Conservation (phyloP, 2,113 vertebrate genomes). For the Myocastor coypus region DNA sequence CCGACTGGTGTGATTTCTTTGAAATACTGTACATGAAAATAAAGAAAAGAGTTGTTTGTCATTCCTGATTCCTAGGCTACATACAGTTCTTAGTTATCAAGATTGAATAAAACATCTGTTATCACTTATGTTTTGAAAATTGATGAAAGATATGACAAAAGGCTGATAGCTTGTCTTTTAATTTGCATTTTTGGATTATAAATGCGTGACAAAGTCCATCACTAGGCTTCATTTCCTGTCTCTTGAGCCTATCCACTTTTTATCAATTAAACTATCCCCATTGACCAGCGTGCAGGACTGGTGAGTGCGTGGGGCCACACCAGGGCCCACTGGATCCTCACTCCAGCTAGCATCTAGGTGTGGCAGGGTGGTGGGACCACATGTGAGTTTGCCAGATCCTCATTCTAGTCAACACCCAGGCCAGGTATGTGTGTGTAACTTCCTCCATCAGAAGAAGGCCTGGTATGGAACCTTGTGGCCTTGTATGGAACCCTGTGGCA, state of each 20-base stretch:
- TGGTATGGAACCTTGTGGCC: too few relatives aligned
- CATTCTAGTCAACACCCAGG: too few relatives aligned
- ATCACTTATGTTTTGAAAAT: not conserved
- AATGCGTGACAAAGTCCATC: not conserved
- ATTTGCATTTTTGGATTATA: not conserved
- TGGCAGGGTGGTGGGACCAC: too few relatives aligned
- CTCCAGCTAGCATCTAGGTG: too few relatives aligned
- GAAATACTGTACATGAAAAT: slow-evolving; percentile 26
- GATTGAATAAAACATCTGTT: not conserved
- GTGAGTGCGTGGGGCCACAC: too few relatives aligned
- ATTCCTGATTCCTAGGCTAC: not conserved
- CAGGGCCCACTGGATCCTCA: too few relatives aligned
- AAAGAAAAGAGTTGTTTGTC: slow-evolving; percentile 30
- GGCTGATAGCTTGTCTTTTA: not conserved
- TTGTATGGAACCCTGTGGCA: too few relatives aligned
- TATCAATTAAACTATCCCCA: not conserved
- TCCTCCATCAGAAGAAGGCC: too few relatives aligned
- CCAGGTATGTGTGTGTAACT: too few relatives aligned
- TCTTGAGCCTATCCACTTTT: not conserved
- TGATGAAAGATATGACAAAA: not conserved
- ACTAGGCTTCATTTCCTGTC: not conserved
- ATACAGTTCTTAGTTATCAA: not conserved
- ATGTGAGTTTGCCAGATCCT: too few relatives aligned
- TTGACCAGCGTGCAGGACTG: not conserved
- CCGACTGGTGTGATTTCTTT: slow-evolving; percentile 1